Percentiles rank a stretch among this genome's conserved stretches.
Evolutionary conservation across 2,888 invertebrate genomes (phyloP).

Genomic region (Hetaerina titia): DNA sequence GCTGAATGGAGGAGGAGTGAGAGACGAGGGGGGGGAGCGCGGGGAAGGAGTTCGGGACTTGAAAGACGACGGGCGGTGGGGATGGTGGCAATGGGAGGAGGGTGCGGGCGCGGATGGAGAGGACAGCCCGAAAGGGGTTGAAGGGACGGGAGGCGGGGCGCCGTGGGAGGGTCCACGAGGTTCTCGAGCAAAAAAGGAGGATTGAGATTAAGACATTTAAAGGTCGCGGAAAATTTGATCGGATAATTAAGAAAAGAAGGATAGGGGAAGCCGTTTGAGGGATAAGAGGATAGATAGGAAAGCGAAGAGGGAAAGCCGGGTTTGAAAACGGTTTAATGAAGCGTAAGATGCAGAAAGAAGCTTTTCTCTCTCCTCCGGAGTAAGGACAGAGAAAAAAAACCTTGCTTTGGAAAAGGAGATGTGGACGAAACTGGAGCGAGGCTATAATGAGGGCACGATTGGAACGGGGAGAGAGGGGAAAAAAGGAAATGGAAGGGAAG

Average conservation of each 20-base stretch:
- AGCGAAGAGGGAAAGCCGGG: not conserved
- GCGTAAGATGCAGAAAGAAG: not conserved
- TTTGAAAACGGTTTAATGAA: constrained; percentile 34
- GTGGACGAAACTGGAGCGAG: constrained; percentile 1
- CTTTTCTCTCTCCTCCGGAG: not conserved
- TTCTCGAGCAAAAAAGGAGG: not conserved
- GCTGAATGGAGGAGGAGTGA: not conserved
- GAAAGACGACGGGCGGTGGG: not conserved
- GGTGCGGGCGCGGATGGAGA: not conserved
- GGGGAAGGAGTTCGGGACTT: not conserved
- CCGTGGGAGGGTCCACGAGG: too few relatives aligned
- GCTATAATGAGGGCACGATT: not conserved
- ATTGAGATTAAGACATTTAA: constrained; percentile 9
- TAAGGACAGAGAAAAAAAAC: not conserved
- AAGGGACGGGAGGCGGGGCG: not conserved
- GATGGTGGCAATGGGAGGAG: not conserved
- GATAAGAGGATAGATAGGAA: constrained; percentile 6
- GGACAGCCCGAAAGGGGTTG: not conserved
- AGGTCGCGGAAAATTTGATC: constrained; percentile 58
- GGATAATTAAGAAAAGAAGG: constrained; percentile 13
- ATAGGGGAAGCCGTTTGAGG: not conserved
- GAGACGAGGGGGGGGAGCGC: not conserved
- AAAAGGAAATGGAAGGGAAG: too few relatives aligned
- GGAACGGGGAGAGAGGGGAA: not conserved
- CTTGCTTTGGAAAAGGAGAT: not conserved